Base-by-base conservation (phyloP, 2,888 invertebrate species). In the Lochmaea capreae region DNA sequence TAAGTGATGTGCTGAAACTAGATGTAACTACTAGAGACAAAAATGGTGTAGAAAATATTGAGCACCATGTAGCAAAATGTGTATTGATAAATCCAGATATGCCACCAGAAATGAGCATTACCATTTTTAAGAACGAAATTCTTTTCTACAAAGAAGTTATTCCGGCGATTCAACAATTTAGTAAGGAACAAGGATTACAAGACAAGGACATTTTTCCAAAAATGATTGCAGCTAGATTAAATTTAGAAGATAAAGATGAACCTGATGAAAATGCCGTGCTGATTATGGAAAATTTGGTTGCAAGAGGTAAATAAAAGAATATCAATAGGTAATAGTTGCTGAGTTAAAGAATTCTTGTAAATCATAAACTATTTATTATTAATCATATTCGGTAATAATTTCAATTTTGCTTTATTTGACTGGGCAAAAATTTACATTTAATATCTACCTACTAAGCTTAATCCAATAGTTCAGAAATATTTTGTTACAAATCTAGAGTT, bases 231-330 rank as follows among this genome's bases (percentile, higher is more conserved):
- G 84, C 83, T 58, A 75, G 77, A 68, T 71, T 78, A 0, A 79
- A 75, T 74, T 68, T 80, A 65, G 65, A 75, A 3, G 69, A 65
- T 5, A n/a, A 26, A 0, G 76, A 54, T n/a, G 81, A 81, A 11
- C 22, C 65, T 3, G 89, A 89, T 75, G 85, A 88, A 0, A 84
- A 90, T 74, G 89, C 90, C 1, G 86, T 89, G 0, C 83, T 90
- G n/a, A 76, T 90, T 2, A 81, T 89, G 80, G 89, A 90, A 74
- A 89, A 90, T 81, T 77, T 90, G 5, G 88, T 87, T 39, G 54
- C 14, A 52, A 63, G 62, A 65, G 75, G 77, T 78, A 73, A 59
- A 52, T 39, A 8, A 12, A 46, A 46, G 3, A 12, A 46, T 12
- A 4, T 46, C 11, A 12, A 46, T n/a, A n/a, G n/a, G n/a, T 43